A percentile compares a stretch with the other conserved stretches of the same genome.
These are phyloP conservation scores for Salpingus planirostris DNA, from an alignment of 2,888 invertebrate species.

Conservation along the genomic window DNA sequence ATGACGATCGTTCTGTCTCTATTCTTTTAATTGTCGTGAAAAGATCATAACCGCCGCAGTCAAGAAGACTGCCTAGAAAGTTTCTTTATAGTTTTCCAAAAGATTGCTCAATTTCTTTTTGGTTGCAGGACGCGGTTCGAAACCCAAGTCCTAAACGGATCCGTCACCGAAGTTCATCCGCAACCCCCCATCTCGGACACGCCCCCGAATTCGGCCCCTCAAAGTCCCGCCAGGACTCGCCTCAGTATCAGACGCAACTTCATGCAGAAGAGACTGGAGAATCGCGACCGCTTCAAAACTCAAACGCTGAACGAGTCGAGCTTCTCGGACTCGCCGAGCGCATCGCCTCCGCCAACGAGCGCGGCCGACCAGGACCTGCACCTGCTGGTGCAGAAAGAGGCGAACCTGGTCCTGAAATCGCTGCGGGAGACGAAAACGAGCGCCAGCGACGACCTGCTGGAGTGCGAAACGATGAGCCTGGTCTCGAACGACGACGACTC, in stretches of 20 bases:
- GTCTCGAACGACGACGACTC: conserved; percentile 67
- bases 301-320: conserved; percentile 52
- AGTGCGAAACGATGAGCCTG: conserved; percentile 57
- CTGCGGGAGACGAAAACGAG: conserved; percentile 44
- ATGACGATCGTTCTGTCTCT: too few species aligned
- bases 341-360: conserved; percentile 26
- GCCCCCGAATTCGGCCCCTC: too few species aligned
- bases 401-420: conserved; percentile 48
- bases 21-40: too few species aligned
- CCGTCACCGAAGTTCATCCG: too few species aligned
- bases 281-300: conserved; percentile 66
- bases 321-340: conserved; percentile 48
- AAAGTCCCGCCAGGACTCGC: conserved; percentile 27
- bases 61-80: too few species aligned
- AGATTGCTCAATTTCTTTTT: too few species aligned
- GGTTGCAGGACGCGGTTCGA: conserved; percentile 66
- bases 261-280: conserved; percentile 52
- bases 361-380: conserved; percentile 39
- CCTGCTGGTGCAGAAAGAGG: conserved; percentile 47
- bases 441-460: conserved; percentile 43
- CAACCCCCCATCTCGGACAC: too few species aligned
- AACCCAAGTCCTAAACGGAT: conserved; percentile 48
- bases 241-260: conserved; percentile 33
- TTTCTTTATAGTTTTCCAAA: too few species aligned
- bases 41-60: too few species aligned